These are phyloP conservation scores for Ammodytes dubius DNA, from an alignment of 2,113 vertebrate species.

Conservation along the genomic window DNA sequence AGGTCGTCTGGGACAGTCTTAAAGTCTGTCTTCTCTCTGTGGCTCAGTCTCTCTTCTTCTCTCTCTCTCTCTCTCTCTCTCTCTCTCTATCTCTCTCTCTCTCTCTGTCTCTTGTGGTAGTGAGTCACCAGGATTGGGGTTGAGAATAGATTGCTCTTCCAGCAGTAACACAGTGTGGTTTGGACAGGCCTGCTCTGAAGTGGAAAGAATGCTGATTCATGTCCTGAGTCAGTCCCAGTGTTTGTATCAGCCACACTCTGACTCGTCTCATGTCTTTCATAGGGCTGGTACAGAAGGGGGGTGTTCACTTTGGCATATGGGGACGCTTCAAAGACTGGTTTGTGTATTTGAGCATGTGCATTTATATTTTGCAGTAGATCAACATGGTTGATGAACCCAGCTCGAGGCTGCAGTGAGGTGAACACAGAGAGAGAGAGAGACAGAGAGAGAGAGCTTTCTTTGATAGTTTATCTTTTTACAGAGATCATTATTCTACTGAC, in stretches of 20 bases:
- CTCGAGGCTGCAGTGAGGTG: too few relatives aligned
- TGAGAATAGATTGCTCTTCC: constrained; percentile 35
- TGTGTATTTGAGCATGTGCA: neutral
- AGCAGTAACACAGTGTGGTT: constrained; percentile 60
- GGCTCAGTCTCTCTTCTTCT: neutral
- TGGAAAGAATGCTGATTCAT: constrained; percentile 69
- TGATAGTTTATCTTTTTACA: too few relatives aligned
- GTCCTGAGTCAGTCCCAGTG: constrained; percentile 38
- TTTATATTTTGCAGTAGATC: too few relatives aligned
- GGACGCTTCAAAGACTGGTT: neutral
- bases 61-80: too few relatives aligned
- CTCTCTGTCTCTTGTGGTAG: constrained; percentile 2
- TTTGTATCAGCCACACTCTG: constrained; percentile 34
- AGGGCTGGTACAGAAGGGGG: too few relatives aligned
- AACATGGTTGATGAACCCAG: too few relatives aligned
- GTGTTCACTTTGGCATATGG: neutral
- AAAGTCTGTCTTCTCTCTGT: too few relatives aligned
- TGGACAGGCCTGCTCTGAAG: constrained; percentile 35
- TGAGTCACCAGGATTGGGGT: constrained; percentile 32
- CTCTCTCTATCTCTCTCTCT: neutral
- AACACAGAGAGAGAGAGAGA: too few relatives aligned
- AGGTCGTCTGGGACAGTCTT: too few relatives aligned
- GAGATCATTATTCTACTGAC: too few relatives aligned
- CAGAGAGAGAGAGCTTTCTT: too few relatives aligned
- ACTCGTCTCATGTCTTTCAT: neutral